These are phyloP conservation scores for Sebastes reedi DNA, from an alignment of 2,797 vertebrate genomes.

Conservation along the genomic window DNA sequence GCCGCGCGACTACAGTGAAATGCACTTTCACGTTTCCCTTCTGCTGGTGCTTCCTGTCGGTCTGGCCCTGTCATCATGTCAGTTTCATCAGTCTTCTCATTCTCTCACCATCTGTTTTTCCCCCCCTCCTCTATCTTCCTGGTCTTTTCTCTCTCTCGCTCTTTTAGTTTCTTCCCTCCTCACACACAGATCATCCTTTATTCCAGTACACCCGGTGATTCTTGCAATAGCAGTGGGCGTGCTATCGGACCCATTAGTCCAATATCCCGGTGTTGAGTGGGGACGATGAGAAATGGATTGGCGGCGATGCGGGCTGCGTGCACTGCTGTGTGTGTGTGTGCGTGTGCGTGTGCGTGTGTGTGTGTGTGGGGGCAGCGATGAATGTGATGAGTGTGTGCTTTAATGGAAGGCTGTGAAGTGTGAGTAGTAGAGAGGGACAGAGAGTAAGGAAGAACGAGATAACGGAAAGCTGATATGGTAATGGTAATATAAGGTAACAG, in stretches of 20 bases:
- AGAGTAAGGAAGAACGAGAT: slow-evolving; percentile 35
- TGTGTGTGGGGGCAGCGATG: slow-evolving; percentile 30
- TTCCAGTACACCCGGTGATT: slow-evolving; percentile 27
- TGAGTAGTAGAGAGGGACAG: slow-evolving; percentile 18
- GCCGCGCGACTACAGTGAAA: slow-evolving; percentile 22
- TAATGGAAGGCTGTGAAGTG: slow-evolving; percentile 62
- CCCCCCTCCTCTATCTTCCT: background rate
- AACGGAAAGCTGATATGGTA: slow-evolving; percentile 3
- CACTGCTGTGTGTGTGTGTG: slow-evolving; percentile 37
- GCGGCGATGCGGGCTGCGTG: slow-evolving; percentile 40
- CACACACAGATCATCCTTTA: slow-evolving; percentile 41
- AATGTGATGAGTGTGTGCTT: slow-evolving; percentile 45
- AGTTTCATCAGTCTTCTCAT: slow-evolving; percentile 37
- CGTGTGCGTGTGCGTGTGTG: background rate
- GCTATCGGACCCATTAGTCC: slow-evolving; percentile 67
- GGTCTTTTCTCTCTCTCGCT: background rate
- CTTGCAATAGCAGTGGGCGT: slow-evolving; percentile 55
- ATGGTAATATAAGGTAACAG: background rate
- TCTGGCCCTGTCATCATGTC: slow-evolving; percentile 45
- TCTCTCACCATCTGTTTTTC: slow-evolving; percentile 29
- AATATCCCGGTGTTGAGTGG: slow-evolving; percentile 59
- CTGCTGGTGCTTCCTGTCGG: slow-evolving; percentile 51
- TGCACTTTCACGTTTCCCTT: slow-evolving; percentile 36
- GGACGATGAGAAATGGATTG: slow-evolving; percentile 65
- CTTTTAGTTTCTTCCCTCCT: slow-evolving; percentile 7